A percentile compares a stretch with the other conserved stretches of the same genome.
phyloP scores from a whole-genome alignment of 1,140 invertebrate genomes.

The Heliconius hermathena region DNA sequence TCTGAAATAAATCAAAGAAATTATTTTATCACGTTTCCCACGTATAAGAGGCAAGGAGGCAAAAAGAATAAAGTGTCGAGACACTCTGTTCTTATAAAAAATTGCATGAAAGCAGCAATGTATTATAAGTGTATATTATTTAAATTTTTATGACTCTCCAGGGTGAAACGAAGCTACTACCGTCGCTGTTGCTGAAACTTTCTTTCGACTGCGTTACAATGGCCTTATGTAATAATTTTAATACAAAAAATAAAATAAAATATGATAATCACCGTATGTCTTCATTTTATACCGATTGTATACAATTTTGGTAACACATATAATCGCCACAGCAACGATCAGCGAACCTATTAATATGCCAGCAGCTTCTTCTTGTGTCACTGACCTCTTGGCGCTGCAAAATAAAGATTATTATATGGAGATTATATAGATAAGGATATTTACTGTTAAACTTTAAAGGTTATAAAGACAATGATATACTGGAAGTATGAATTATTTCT shows the following conservation, averaged over 20 bases:
- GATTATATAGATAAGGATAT: no score
- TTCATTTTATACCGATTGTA: constrained; percentile 20
- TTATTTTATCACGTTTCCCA: not conserved
- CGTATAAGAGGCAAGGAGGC: not conserved
- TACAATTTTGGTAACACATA: constrained; percentile 2
- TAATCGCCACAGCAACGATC: constrained; percentile 15
- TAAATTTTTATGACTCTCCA: no score
- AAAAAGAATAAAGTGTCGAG: not conserved
- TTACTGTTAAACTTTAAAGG: no score
- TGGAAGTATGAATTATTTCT: no score
- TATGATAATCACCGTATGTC: constrained; percentile 11
- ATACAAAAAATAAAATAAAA: not conserved
- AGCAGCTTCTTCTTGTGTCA: not conserved
- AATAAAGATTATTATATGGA: no score
- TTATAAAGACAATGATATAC: no score
- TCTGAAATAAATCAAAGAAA: constrained; percentile 10
- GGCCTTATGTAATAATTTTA: not conserved
- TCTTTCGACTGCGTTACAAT: no score
- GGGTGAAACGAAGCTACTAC: no score
- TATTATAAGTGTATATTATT: no score
- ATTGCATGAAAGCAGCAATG: no score
- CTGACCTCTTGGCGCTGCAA: not conserved
- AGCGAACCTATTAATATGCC: constrained; percentile 7
- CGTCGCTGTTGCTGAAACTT: no score
- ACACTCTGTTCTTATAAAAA: not conserved